Evolutionary conservation across 2,888 invertebrate species (phyloP).

Genomic region (Byasa hedistus): DNA sequence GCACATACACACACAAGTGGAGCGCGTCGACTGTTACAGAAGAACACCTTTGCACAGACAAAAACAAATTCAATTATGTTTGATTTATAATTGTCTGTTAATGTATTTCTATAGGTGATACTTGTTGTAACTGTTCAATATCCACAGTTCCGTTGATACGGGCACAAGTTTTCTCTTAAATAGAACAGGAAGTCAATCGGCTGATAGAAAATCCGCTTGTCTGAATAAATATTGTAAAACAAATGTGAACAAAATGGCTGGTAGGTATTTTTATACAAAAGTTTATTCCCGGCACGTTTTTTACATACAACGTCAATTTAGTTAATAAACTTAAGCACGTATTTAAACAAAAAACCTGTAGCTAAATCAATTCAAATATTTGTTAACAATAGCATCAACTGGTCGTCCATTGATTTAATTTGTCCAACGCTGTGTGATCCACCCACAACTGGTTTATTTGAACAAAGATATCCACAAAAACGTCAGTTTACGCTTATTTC

Average conservation of each 20-base stretch:
- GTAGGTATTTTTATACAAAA: not conserved
- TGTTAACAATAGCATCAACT: constrained; percentile 11
- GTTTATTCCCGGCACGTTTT: not conserved
- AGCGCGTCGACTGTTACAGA: constrained; percentile 15
- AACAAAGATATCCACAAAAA: constrained; percentile 8
- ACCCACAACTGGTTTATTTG: constrained; percentile 7
- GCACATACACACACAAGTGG: constrained; percentile 5
- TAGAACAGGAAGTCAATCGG: no score
- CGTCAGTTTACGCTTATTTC: constrained; percentile 3
- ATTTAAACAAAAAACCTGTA: not conserved
- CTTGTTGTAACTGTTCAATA: no score
- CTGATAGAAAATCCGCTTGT: no score
- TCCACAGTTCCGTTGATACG: no score
- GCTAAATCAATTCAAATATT: constrained; percentile 10
- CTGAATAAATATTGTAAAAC: no score
- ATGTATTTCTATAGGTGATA: no score
- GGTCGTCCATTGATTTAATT: constrained; percentile 13
- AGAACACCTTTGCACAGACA: not conserved
- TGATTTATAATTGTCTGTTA: no score
- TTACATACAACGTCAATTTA: not conserved
- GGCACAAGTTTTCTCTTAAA: no score
- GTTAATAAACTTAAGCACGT: not conserved
- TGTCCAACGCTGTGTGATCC: constrained; percentile 5
- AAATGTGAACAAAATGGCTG: no score
- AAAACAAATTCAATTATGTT: not conserved